Conservation (phyloP, 2,797 vertebrate species). For the Epinephelus awoara region DNA sequence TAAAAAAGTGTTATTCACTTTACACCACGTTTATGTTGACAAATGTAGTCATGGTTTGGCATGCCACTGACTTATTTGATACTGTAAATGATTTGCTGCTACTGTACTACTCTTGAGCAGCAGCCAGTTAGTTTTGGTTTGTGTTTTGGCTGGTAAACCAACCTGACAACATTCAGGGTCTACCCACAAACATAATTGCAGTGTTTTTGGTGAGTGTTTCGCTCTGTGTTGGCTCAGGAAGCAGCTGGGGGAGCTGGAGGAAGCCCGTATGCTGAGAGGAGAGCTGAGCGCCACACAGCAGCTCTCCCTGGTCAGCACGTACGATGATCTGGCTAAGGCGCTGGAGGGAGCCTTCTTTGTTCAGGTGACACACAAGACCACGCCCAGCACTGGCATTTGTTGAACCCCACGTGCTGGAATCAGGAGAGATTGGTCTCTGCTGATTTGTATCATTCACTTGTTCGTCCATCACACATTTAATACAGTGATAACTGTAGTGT, state of each 20-base stretch:
- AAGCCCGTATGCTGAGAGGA: conserved; percentile 89
- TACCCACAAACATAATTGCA: background rate
- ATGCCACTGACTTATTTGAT: background rate
- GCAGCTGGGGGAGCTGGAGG: conserved; percentile 89
- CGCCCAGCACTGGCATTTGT: background rate
- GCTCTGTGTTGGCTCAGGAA: conserved; percentile 81
- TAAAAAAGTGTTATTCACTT: too few species aligned
- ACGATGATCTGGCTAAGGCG: conserved; percentile 87
- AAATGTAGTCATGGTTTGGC: background rate
- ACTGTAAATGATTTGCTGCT: background rate
- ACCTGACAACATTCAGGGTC: conserved; percentile 5
- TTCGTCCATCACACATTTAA: background rate
- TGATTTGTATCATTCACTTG: background rate
- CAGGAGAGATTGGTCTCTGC: background rate
- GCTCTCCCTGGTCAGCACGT: conserved; percentile 87
- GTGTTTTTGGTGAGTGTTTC: conserved; percentile 1
- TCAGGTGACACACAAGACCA: conserved; percentile 83
- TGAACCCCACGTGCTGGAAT: background rate
- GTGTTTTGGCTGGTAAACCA: background rate
- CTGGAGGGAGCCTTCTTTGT: conserved; percentile 93
- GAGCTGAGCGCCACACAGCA: conserved; percentile 85
- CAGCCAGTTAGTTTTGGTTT: background rate
- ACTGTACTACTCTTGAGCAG: background rate
- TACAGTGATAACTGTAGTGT: too few species aligned
- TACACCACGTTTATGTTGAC: background rate